Evolutionary conservation across 2,797 vertebrate species (phyloP), one percentile per base, ranked within the genome.

Genomic region (Coilia nasus): DNA sequence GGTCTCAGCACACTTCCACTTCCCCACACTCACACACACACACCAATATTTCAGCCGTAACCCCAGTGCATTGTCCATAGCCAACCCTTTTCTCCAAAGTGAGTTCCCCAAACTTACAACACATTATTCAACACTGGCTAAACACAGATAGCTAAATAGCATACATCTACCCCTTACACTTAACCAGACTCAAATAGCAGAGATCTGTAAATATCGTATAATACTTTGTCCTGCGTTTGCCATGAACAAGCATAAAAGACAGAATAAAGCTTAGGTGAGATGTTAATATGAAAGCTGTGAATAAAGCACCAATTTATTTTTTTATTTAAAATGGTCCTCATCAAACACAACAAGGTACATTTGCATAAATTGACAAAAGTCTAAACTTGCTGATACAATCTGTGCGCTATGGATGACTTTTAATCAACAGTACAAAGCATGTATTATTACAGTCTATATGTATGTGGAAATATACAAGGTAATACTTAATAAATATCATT

Each of bases 321-420:
- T 78, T 41, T 7, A 78, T 44, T 78, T 21, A 44, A 78, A 78
- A 78, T 31, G 28, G 50, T 59, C 57, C 57, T 6, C 17, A 78
- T 44, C 31, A 78, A 35, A 6, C 35, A 19, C 15, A 41, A 41
- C 35, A 17, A 44, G 17, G 71, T 78, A n/a, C 31, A 78, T 78
- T 78, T 78, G 71, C 35, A 44, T 44, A 44, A 44, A 78, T 21
- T 78, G 71, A 21, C 35, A 78, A 78, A 35, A 78, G 2, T 44
- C 35, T 44, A 44, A 78, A 78, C 44, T 78, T 78, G 15, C 41
- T 35, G 19, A 35, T 78, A 78, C 71, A 78, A 44, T 84, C 75
- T 82, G 59, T 57, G 54, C 25, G 46, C 67, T 83, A 90, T 83
- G 2, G 11, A 57, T 83, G 35, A 85, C 59, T 75, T 83, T 47